phyloP scores from a whole-genome alignment of 2,888 invertebrate species.

The Sericinus montela region DNA sequence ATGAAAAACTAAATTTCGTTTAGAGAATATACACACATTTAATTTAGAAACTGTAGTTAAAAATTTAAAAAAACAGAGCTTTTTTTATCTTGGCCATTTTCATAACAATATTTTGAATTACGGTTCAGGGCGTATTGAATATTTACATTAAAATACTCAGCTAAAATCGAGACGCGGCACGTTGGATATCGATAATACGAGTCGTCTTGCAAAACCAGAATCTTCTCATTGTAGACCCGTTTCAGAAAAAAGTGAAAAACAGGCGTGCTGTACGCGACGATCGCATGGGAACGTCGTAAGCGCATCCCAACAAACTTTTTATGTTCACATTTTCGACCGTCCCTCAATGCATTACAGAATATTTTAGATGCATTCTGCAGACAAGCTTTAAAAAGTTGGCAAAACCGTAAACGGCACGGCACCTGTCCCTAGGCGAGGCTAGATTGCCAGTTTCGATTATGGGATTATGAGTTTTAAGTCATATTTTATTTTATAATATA shows the following conservation, averaged over 20 bases:
- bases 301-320: constrained; percentile 46
- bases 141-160: constrained; percentile 20
- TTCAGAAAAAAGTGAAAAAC: constrained; percentile 53
- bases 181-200: constrained; percentile 63
- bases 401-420: constrained; percentile 59
- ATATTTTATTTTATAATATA: too few relatives aligned
- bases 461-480: constrained; percentile 4
- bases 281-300: constrained; percentile 68
- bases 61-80: too few relatives aligned
- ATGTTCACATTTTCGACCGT: constrained; percentile 39
- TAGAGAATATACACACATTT: too few relatives aligned
- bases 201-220: constrained; percentile 75
- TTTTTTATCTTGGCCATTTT: too few relatives aligned
- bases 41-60: too few relatives aligned
- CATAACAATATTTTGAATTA: background rate
- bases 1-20: too few relatives aligned
- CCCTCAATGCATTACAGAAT: constrained; percentile 38
- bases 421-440: constrained; percentile 61
- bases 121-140: background rate
- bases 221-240: constrained; percentile 69
- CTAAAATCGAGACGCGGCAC: constrained; percentile 49
- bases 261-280: constrained; percentile 56
- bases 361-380: constrained; percentile 34
- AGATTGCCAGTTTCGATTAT: constrained; percentile 29
- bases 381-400: constrained; percentile 43